Conservation (phyloP, 2,113 vertebrate species). For the Laterallus jamaicensis region DNA sequence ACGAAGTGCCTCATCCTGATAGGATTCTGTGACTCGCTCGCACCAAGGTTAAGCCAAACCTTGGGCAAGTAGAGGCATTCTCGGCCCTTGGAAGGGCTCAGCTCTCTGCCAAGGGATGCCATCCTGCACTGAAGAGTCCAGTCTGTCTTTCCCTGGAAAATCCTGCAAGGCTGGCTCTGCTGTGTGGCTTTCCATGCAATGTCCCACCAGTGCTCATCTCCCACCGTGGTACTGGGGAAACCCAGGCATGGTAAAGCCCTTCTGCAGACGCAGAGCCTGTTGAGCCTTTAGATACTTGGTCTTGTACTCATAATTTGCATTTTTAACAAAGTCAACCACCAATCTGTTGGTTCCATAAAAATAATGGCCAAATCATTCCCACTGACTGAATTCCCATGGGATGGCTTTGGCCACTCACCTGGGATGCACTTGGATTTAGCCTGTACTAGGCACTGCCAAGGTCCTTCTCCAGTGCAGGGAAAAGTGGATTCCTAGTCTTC, state of each 20-base stretch:
- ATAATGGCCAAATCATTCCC: not conserved
- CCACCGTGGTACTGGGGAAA: not conserved
- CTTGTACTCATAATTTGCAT: not conserved
- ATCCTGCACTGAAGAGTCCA: not conserved
- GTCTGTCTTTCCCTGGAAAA: not conserved
- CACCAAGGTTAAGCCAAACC: not conserved
- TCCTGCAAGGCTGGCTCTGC: rapidly evolving
- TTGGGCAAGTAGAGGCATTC: not conserved
- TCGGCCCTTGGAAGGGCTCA: not conserved
- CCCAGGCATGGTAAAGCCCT: not conserved
- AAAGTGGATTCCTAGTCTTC: not conserved
- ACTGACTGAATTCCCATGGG: not conserved
- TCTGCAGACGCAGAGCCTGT: not conserved
- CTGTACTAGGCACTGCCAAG: not conserved
- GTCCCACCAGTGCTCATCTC: not conserved
- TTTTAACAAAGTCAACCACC: not conserved
- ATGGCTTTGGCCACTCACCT: not conserved
- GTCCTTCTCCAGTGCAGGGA: not conserved
- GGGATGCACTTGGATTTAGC: not conserved
- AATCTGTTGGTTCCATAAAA: not conserved
- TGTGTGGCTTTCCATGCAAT: not conserved
- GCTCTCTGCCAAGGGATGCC: not conserved
- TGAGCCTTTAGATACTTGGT: not conserved
- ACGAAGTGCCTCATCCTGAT: not conserved
- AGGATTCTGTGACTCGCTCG: not conserved